A percentile compares a stretch with the other conserved stretches of the same genome.
These are phyloP conservation scores for Syngnathus scovelli DNA, from an alignment of 2,113 vertebrate genomes.

Conservation along the genomic window DNA sequence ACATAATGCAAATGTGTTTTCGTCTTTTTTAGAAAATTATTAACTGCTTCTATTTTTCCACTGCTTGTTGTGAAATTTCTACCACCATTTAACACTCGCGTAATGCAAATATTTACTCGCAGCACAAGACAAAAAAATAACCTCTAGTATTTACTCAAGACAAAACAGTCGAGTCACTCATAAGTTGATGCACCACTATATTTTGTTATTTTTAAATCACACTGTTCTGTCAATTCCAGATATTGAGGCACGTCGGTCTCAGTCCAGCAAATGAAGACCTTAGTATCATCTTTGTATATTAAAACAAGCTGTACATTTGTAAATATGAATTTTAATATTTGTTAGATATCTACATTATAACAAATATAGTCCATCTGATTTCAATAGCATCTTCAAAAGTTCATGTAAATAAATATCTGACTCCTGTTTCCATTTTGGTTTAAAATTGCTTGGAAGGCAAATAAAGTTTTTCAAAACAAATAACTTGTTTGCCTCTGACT, in stretches of 20 bases:
- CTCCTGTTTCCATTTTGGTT: neutral
- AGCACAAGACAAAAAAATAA: neutral
- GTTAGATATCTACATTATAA: no score
- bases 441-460: neutral
- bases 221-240: slow-evolving; percentile 40
- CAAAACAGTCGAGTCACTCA: neutral
- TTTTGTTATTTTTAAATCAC: neutral
- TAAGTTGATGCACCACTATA: neutral
- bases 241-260: slow-evolving; percentile 25
- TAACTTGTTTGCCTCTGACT: neutral
- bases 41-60: no score
- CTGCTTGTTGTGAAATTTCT: no score
- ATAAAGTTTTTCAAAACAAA: neutral
- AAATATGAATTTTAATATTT: neutral
- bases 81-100: no score
- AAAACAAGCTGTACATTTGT: neutral
- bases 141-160: neutral
- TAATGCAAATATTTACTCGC: neutral
- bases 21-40: no score
- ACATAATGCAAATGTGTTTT: no score
- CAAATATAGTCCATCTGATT: no score
- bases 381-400: no score
- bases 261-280: slow-evolving; percentile 38
- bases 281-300: neutral
- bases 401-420: no score